Evolutionary conservation across 2,113 vertebrate species (phyloP), one percentile per base, ranked within the genome.

Genomic region (Anoplopoma fimbria): DNA sequence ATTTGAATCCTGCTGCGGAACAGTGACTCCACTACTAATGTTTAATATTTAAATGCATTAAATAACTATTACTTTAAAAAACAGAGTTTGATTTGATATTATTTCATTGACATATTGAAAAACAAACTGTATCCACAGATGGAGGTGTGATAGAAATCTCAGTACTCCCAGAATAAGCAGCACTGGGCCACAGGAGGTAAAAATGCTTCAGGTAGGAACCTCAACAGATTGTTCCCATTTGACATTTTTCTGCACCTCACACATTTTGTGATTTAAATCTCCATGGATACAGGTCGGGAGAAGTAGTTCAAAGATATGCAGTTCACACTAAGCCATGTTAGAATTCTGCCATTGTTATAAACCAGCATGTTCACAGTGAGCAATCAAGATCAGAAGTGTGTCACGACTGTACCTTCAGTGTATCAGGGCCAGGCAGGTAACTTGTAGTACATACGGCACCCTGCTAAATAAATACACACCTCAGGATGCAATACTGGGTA

Each of bases 161-260:
- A 47, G 12, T n/a, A n/a, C n/a, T n/a, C n/a, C n/a, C 31, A 64
- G n/a, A 65, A 78, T 68, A 34, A 42, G 69, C 31, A 68, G 17
- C 23, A 0, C 34, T 25, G 51, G 79, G 85, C 51, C 74, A 78
- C 85, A 91, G 79, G 85, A 77, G 86, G 63, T 75, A 78, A 82
- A n/a, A 89, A 82, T 10, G 73, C 75, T 80, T 75, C 62, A 83
- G 83, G 83, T 77, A 53, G 40, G 33, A 82, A 68, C 33, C 27
- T 68, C 65, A 55, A 62, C 33, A 82, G 83, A 83, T 85, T 81
- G 73, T 81, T 82, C 74, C 76, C 79, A 67, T 79, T 83, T 76
- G 55, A 85, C 79, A 69, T 84, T 85, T 78, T 34, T 61, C 45
- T 64, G n/a, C 31, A 40, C 75, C 79, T 13, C 62, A 69, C 58